Conservation (phyloP, 2,113 vertebrate species). For the Tragelaphus buxtoni region DNA sequence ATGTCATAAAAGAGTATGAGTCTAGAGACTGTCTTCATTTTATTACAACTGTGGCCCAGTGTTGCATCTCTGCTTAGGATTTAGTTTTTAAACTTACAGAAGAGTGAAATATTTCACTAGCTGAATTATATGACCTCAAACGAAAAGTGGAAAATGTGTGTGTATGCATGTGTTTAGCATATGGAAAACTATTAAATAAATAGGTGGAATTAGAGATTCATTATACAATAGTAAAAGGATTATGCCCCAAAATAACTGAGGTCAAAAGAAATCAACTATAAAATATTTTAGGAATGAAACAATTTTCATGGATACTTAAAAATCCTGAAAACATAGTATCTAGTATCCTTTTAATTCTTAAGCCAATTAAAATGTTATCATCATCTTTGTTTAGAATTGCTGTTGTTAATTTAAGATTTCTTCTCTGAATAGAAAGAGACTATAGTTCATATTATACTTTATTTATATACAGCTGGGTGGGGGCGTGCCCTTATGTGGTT, state of each 20-base stretch:
- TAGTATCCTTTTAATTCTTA: constrained; percentile 25
- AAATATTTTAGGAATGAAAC: constrained; percentile 3
- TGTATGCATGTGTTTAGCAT: background rate
- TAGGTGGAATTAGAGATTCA: background rate
- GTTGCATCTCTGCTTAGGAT: background rate
- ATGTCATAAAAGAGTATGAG: background rate
- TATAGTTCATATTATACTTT: background rate
- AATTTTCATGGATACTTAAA: background rate
- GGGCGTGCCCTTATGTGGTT: background rate
- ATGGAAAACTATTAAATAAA: constrained; percentile 4
- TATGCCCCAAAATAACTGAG: background rate
- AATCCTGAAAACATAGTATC: background rate
- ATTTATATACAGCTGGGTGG: background rate
- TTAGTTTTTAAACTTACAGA: constrained; percentile 40
- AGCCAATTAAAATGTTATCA: background rate
- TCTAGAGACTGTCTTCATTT: constrained; percentile 31
- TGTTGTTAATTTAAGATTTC: background rate
- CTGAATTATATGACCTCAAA: background rate
- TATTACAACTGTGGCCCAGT: constrained; percentile 41
- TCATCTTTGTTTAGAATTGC: background rate
- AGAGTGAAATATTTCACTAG: constrained; percentile 53
- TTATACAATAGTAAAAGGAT: background rate
- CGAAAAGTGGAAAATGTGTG: constrained; percentile 1
- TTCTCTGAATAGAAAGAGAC: constrained; percentile 13
- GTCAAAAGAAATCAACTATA: background rate